Conservation (phyloP, 2,888 invertebrate genomes). For the Campaea margaritaria region DNA sequence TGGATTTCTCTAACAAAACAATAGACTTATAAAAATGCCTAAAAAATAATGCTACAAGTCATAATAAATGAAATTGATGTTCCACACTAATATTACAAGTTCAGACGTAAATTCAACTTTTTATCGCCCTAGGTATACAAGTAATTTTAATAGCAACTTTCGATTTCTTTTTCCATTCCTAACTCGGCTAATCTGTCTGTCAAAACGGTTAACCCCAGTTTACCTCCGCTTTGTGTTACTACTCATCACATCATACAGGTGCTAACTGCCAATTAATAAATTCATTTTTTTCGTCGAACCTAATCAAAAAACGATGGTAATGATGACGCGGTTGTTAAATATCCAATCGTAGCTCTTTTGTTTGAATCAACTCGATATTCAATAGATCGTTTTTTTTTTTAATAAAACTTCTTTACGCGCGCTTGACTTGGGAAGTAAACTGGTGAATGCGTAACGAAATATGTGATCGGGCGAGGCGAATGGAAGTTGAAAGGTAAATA, state of each 20-base stretch:
- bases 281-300: slow-evolving; percentile 18
- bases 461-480: no score
- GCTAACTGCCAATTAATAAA: slow-evolving; percentile 34
- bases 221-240: slow-evolving; percentile 52
- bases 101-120: no score
- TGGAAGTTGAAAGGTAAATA: no score
- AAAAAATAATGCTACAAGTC: no score
- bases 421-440: no score
- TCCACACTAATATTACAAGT: no score
- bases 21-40: no score
- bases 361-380: slow-evolving; percentile 11
- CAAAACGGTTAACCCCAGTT: slow-evolving; percentile 56
- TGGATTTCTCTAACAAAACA: no score
- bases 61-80: no score
- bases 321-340: slow-evolving; percentile 21
- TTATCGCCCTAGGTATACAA: slow-evolving; percentile 9
- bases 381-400: neutral
- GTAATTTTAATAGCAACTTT: slow-evolving; percentile 44
- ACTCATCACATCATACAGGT: slow-evolving; percentile 24
- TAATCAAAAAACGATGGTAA: slow-evolving; percentile 21
- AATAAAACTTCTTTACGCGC: no score
- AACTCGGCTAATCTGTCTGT: slow-evolving; percentile 48
- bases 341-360: slow-evolving; percentile 27
- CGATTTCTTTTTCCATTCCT: slow-evolving; percentile 45
- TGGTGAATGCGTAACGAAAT: no score